Evolutionary conservation across 1,140 invertebrate genomes (phyloP).

Genomic region (Hesperophylax magnus): DNA sequence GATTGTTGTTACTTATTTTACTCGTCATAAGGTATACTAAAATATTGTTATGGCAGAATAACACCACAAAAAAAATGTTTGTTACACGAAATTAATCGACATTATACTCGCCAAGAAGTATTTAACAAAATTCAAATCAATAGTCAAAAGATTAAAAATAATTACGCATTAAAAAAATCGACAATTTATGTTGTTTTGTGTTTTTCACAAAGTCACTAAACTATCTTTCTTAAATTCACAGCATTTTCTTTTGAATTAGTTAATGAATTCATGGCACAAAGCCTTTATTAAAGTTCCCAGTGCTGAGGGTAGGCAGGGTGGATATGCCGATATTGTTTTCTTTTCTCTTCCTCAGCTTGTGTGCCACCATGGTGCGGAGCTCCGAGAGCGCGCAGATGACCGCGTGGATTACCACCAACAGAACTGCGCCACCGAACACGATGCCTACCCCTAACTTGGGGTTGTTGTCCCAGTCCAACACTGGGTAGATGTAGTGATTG

Average conservation of each 20-base stretch:
- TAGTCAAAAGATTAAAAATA: no score
- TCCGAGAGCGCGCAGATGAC: constrained; percentile 60
- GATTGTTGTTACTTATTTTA: no score
- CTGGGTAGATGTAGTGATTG: constrained; percentile 64
- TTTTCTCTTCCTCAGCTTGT: constrained; percentile 9
- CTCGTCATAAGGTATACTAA: no score
- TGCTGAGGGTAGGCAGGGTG: constrained; percentile 4
- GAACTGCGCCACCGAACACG: constrained; percentile 59
- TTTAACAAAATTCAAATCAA: no score
- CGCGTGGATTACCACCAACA: constrained; percentile 61
- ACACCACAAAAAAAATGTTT: no score
- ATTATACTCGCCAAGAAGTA: no score
- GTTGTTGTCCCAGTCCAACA: constrained; percentile 63
- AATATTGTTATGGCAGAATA: no score
- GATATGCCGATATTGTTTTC: constrained; percentile 12
- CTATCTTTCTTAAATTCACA: not conserved
- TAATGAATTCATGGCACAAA: constrained; percentile 18
- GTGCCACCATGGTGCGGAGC: constrained; percentile 57
- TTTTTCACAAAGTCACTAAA: not conserved
- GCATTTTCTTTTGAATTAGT: not conserved
- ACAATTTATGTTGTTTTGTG: no score
- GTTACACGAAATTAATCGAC: no score
- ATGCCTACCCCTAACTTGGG: constrained; percentile 58
- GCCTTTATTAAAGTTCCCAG: constrained; percentile 48
- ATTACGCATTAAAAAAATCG: no score